phyloP scores from a whole-genome alignment of 2,888 invertebrate species.

The Onchidella celtica region DNA sequence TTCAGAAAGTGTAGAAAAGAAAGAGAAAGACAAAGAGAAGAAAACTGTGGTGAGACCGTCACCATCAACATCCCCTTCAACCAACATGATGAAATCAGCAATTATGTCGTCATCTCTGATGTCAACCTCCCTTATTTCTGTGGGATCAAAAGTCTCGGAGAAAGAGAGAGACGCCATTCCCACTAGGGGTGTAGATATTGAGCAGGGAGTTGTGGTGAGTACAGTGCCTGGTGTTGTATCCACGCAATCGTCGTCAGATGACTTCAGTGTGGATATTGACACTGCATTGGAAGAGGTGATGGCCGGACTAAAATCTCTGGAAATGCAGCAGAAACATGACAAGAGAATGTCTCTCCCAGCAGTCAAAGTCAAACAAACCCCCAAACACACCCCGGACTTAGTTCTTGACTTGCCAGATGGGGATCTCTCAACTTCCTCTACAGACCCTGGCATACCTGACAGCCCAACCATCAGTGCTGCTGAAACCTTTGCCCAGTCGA shows the following conservation, averaged over 20 bases:
- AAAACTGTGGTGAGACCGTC: constrained; percentile 21
- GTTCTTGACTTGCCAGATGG: constrained; percentile 79
- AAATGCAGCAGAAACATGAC: constrained; percentile 75
- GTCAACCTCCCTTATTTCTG: neutral
- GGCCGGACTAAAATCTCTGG: constrained; percentile 77
- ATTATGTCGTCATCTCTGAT: constrained; percentile 37
- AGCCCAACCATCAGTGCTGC: constrained; percentile 83
- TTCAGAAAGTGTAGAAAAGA: constrained; percentile 17
- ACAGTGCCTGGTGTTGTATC: constrained; percentile 1
- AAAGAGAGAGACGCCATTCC: constrained; percentile 8
- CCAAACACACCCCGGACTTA: constrained; percentile 78
- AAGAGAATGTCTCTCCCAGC: constrained; percentile 73
- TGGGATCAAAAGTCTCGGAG: constrained; percentile 21
- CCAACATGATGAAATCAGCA: constrained; percentile 38
- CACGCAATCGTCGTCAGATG: constrained; percentile 41
- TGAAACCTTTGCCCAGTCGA: constrained; percentile 89
- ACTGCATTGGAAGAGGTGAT: constrained; percentile 79
- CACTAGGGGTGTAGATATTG: neutral
- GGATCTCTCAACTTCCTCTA: constrained; percentile 68
- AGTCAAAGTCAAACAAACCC: constrained; percentile 68
- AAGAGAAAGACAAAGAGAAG: constrained; percentile 5
- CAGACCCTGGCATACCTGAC: constrained; percentile 70
- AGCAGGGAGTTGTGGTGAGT: neutral
- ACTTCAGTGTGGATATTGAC: constrained; percentile 73
- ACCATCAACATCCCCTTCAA: constrained; percentile 39